phyloP scores from a whole-genome alignment of 2,797 vertebrate genomes.

The Onychomys leucogaster region DNA sequence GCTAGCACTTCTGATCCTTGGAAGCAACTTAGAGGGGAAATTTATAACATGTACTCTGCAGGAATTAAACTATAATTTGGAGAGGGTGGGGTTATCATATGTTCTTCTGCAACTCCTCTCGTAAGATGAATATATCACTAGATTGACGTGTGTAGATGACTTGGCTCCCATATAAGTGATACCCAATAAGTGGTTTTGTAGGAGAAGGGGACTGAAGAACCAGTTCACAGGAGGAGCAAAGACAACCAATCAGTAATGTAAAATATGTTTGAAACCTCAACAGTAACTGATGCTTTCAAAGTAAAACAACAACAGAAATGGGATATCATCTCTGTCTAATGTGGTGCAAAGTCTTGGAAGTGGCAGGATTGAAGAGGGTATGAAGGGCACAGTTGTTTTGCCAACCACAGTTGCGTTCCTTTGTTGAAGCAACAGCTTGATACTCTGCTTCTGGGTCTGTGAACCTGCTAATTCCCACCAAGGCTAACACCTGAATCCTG shows the following conservation, averaged over 20 bases:
- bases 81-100: background rate
- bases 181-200: background rate
- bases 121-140: background rate
- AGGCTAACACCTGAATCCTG: background rate
- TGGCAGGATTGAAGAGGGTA: background rate
- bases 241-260: background rate
- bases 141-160: background rate
- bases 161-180: background rate
- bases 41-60: background rate
- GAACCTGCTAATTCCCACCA: background rate
- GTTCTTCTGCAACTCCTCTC: background rate
- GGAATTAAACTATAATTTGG: slow-evolving; percentile 6
- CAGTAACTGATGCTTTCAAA: slow-evolving; percentile 12
- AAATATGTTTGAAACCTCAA: slow-evolving; percentile 30
- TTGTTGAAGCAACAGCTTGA: background rate
- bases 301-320: background rate
- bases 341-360: background rate
- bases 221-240: background rate
- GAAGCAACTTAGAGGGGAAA: background rate
- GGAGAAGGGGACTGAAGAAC: background rate
- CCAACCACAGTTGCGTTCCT: background rate
- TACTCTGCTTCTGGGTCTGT: background rate
- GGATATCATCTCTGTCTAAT: background rate
- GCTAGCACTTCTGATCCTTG: background rate
- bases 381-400: background rate